These are phyloP conservation scores for Pinna nobilis DNA, from an alignment of 1,140 invertebrate species.

Conservation along the genomic window DNA sequence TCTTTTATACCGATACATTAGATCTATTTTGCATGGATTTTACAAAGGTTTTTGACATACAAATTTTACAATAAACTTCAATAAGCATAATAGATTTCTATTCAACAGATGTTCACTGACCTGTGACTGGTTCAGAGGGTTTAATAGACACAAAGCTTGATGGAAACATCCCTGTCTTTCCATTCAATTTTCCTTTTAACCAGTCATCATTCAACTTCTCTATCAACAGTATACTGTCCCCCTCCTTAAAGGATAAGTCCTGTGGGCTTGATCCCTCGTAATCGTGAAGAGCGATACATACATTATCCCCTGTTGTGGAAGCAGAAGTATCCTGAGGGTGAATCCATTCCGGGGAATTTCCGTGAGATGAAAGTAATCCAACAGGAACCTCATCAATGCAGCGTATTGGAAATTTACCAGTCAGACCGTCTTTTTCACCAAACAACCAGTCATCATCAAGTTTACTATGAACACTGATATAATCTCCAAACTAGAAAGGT, in stretches of 20 bases:
- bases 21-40: too few species aligned
- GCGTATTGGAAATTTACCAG: constrained; percentile 87
- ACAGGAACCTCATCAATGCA: constrained; percentile 78
- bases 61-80: too few species aligned
- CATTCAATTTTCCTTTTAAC: constrained; percentile 84
- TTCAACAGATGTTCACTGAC: too few species aligned
- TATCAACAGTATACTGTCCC: constrained; percentile 83
- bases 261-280: constrained; percentile 80
- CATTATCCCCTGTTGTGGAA: neutral
- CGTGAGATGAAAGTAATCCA: constrained; percentile 41
- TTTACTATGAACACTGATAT: constrained; percentile 82
- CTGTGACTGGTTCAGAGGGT: too few species aligned
- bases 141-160: constrained; percentile 82
- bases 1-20: too few species aligned
- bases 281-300: constrained; percentile 76
- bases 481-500: constrained; percentile 81
- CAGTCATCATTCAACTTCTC: constrained; percentile 86
- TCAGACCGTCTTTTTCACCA: constrained; percentile 81
- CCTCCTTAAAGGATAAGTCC: constrained; percentile 78
- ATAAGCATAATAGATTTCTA: too few species aligned
- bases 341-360: neutral
- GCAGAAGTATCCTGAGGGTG: neutral
- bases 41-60: too few species aligned
- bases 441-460: constrained; percentile 85
- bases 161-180: constrained; percentile 86